Base-by-base conservation (phyloP, 2,797 vertebrate species). In the Tadarida brasiliensis region DNA sequence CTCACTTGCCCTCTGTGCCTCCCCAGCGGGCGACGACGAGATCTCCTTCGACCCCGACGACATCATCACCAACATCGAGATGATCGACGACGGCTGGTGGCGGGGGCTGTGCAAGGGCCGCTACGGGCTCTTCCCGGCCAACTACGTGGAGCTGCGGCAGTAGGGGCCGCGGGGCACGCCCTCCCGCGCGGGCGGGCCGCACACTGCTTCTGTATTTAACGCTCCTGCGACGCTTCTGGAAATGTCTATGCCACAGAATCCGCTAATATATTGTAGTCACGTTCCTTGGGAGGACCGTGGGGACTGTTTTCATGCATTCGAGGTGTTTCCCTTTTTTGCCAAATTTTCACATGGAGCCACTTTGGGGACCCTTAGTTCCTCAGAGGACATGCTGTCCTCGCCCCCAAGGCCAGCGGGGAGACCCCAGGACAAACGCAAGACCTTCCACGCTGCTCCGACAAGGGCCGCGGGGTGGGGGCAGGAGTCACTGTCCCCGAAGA, bases 21-120 rank as follows among this genome's bases (percentile, higher is more conserved):
- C 87, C 96, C 16, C 98, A 99, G 99, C 99, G 12, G 99, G 99
- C 0, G 99, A 99, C 0, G 99, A 99, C 0, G 99, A 99, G 98
- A 99, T 99, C 91, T 99, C 99, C 93, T 99, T 99, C 0, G 99
- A 99, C 98, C 99, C 99, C 0, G 99, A 99, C 0, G 99, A 99
- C 98, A 98, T 99, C 98, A 99, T 99, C 98, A 99, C 99, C 97
- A 99, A 99, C 99, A 99, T 99, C 0, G 99, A 99, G 98, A 99
- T 99, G 99, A 99, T 99, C 0, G 99, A 99, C 0, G 99, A 99
- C 1, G 99, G 99, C 98, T 99, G 99, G 99, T 99, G 99, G 99
- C 98, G 99, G 0, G 99, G 99, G 0, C 98, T 99, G 82, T 99
- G 99, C 98, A 98, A 99, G 86, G 99, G 99, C 90, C 96, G 98